These are phyloP conservation scores for Harpagifer antarcticus DNA, from an alignment of 2,797 vertebrate species.

Conservation along the genomic window DNA sequence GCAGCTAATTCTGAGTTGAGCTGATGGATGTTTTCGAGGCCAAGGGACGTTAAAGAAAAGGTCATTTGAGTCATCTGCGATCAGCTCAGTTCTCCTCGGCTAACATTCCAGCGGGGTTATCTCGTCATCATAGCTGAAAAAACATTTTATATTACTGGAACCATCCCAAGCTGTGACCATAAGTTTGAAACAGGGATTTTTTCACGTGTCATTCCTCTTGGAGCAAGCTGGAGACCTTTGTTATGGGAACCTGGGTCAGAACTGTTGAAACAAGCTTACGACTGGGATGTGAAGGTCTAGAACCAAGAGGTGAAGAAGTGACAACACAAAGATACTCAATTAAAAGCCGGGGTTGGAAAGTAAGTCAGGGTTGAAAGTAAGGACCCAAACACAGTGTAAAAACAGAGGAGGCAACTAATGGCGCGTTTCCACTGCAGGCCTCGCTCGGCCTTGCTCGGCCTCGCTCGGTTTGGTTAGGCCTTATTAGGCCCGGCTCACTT, in stretches of 20 bases:
- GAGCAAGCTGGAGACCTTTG: conserved; percentile 69
- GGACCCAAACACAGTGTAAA: too few relatives aligned
- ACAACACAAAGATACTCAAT: conserved; percentile 1
- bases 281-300: conserved; percentile 23
- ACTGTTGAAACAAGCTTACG: conserved; percentile 48
- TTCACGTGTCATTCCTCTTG: conserved; percentile 38
- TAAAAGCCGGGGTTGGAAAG: too few relatives aligned
- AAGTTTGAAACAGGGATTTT: conserved; percentile 58
- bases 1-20: conserved; percentile 72
- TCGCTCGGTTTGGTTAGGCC: too few relatives aligned
- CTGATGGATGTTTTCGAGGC: conserved; percentile 73
- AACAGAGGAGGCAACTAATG: too few relatives aligned
- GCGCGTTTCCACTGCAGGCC: too few relatives aligned
- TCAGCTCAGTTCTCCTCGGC: conserved; percentile 60
- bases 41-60: conserved; percentile 62
- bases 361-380: too few relatives aligned
- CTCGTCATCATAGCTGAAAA: conserved; percentile 67
- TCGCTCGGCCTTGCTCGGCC: too few relatives aligned
- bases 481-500: too few relatives aligned
- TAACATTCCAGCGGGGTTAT: conserved; percentile 59
- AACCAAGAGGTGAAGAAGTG: conserved; percentile 9
- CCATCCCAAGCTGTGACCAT: conserved; percentile 60
- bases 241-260: conserved; percentile 54
- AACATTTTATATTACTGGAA: conserved; percentile 70
- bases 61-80: conserved; percentile 70